Percentiles rank a stretch among this genome's conserved stretches.
Evolutionary conservation across 2,888 invertebrate genomes (phyloP).

Genomic region (Noctua fimbriata): DNA sequence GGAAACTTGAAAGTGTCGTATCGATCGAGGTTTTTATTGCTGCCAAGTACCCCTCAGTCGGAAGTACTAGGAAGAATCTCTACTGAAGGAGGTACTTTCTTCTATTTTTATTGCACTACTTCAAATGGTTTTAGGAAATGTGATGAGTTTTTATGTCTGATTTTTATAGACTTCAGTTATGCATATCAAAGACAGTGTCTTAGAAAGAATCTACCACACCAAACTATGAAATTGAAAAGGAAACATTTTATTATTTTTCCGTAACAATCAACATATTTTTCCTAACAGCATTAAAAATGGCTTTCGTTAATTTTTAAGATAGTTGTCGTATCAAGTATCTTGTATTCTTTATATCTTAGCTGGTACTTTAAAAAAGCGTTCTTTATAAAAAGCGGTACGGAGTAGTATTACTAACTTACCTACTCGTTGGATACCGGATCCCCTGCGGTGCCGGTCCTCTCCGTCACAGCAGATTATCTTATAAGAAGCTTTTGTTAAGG

Average conservation of each 20-base stretch:
- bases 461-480: constrained; percentile 31
- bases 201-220: background rate
- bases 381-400: constrained; percentile 16
- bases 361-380: constrained; percentile 16
- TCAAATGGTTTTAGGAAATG: constrained; percentile 7
- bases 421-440: constrained; percentile 7
- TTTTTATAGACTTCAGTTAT: background rate
- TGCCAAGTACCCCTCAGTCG: background rate
- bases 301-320: background rate
- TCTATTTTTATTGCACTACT: constrained; percentile 31
- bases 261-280: background rate
- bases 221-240: background rate
- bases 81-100: constrained; percentile 8
- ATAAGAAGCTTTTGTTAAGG: constrained; percentile 47
- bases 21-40: constrained; percentile 39
- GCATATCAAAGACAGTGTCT: too few species aligned
- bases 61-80: constrained; percentile 22
- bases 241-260: background rate
- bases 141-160: background rate
- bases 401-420: constrained; percentile 26
- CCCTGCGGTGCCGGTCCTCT: constrained; percentile 22
- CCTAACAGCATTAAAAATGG: background rate
- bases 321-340: constrained; percentile 3
- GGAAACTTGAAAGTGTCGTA: constrained; percentile 28
- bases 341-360: background rate